Percentiles rank a stretch among this genome's conserved stretches.
Evolutionary conservation across 1,140 invertebrate genomes (phyloP).

Genomic region (Globodera ellingtonae): DNA sequence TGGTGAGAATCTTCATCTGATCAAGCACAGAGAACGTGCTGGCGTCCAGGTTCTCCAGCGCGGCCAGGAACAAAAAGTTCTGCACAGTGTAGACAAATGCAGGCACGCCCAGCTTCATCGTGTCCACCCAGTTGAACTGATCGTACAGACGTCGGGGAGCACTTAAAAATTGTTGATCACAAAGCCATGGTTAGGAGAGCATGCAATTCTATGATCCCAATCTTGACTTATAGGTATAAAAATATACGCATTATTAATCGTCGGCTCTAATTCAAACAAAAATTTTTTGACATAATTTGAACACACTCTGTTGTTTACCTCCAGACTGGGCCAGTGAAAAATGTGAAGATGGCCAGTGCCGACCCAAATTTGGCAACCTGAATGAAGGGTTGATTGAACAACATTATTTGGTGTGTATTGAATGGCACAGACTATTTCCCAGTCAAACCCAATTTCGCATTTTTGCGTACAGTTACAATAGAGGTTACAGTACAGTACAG

Average conservation of each 20-base stretch:
- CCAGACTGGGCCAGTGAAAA: conserved; percentile 75
- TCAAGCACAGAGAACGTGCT: conserved; percentile 79
- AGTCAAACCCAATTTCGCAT: too few relatives aligned
- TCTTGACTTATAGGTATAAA: too few relatives aligned
- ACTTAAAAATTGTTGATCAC: conserved; percentile 24
- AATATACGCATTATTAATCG: too few relatives aligned
- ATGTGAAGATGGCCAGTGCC: conserved; percentile 76
- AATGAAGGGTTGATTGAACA: too few relatives aligned
- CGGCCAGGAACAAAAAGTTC: conserved; percentile 96
- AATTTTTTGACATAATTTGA: neutral
- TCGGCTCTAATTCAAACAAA: too few relatives aligned
- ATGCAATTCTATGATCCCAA: too few relatives aligned
- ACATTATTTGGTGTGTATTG: too few relatives aligned
- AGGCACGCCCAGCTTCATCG: conserved; percentile 84
- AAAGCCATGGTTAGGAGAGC: too few relatives aligned
- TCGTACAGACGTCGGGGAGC: conserved; percentile 75
- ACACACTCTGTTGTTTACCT: conserved; percentile 50
- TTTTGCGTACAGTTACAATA: too few relatives aligned
- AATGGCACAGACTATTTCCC: too few relatives aligned
- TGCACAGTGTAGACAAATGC: conserved; percentile 93
- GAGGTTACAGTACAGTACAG: too few relatives aligned
- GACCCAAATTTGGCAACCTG: conserved; percentile 78
- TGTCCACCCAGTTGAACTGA: conserved; percentile 81
- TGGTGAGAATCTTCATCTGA: conserved; percentile 70
- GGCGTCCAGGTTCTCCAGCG: conserved; percentile 94